Base-by-base conservation (phyloP, 2,113 vertebrate species). In the Eurypyga helias region DNA sequence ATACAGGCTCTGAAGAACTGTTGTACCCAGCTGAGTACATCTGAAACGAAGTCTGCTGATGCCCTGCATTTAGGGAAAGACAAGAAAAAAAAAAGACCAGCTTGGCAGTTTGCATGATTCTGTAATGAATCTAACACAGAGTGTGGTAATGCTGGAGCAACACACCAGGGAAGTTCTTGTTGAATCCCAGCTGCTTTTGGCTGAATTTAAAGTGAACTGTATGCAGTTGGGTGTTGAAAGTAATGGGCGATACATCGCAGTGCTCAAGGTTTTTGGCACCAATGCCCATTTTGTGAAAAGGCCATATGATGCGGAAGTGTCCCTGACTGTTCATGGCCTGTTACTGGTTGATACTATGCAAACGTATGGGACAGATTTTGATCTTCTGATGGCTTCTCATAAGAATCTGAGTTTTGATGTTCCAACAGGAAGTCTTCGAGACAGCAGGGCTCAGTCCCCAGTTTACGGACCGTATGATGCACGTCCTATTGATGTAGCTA, bases 221-320 rank as follows among this genome's bases (percentile, higher is more conserved):
- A 99, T 99, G 99, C 99, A 99, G 97, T 78, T 99, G 24, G 99
- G 99, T 2, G 98, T 99, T 19, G 99, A 99, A 98, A 99, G 99
- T 75, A 99, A 98, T 0, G 99, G 99, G 4, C 98, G 98, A 5
- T 99, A 99, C 71, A 99, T 99, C 94, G 99, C 99, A 11, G 99
- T 99, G 52, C 99, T 99, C 28, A 99, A 99, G 87, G 99, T 99
- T 9, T 99, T 99, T 77, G 99, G 99, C 58, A 99, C 99, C 57
- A 99, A 99, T 14, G 99, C 99, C 45, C 98, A 99, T 96, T 99
- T 99, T 96, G 99, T 99, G 49, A 99, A 99, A 96, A 98, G 99
- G 64, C 99, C 99, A 1, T 99, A 99, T 5, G 99, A 99, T 88
- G 98, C 98, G 0, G 99, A 99, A 57, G 99, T 99, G 51, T 99